Evolutionary conservation across 2,113 vertebrate species (phyloP), one percentile per base, ranked within the genome.

Genomic region (Oncorhynchus keta): DNA sequence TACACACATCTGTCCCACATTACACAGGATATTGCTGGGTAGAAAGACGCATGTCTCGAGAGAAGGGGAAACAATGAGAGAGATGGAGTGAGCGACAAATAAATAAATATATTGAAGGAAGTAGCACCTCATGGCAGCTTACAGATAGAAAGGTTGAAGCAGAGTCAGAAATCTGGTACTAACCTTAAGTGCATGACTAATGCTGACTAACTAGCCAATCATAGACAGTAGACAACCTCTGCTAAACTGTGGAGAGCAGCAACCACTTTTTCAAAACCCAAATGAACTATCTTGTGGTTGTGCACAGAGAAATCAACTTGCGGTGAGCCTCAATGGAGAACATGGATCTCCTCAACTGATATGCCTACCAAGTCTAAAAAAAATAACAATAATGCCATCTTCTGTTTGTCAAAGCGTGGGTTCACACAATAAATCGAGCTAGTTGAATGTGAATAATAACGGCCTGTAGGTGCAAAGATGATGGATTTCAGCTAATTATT

Each of bases 291-390:
- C n/a, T 62, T 62, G 59, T 24, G 59, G 59, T 62, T 62, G 11
- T 3, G n/a, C 59, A 62, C 18, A 22, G 2, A 62, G 59, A 16
- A 67, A 76, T 80, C 70, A 62, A 76, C 68, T 79, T 59, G 68
- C 72, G 72, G 76, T 68, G 77, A 73, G 69, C 67, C 64, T 86
- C 76, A 81, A 83, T 18, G 1, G 26, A 71, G 26, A 78, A 76
- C 73, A 67, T 83, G 68, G 39, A 79, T 48, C 4, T 5, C 3
- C 32, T 39, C 70, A 76, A 75, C 79, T 80, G 77, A 79, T 69
- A 59, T 49, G 61, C 69, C 65, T 76, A 24, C 73, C 26, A 39
- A 61, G 26, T 76, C 32, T n/a, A n/a, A 1, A 28, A 49, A 68
- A 13, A 2, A 62, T 9, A 62, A 62, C 59, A 62, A 62, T 16